Evolutionary conservation across 2,797 vertebrate genomes (phyloP).

Genomic region (Pempheris klunzingeri): DNA sequence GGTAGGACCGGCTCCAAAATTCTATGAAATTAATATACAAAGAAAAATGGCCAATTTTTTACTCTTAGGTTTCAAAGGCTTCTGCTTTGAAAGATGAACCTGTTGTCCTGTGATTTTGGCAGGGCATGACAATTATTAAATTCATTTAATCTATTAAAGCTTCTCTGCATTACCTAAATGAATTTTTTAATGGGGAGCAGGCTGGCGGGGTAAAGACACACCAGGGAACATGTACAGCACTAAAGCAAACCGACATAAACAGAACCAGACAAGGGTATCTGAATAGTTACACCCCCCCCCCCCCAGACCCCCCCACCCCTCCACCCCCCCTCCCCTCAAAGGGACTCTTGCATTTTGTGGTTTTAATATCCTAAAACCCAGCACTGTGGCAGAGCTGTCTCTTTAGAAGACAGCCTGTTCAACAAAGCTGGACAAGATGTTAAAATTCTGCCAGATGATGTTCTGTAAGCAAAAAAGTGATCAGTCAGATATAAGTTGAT

Average conservation of each 20-base stretch:
- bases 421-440: conserved; percentile 53
- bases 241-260: conserved; percentile 71
- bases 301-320: too few relatives aligned
- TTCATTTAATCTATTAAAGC: conserved; percentile 83
- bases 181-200: conserved; percentile 75
- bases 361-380: conserved; percentile 72
- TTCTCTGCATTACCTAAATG: conserved; percentile 82
- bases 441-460: conserved; percentile 34
- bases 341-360: conserved; percentile 58
- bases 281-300: conserved; percentile 58
- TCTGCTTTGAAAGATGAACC: conserved; percentile 78
- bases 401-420: conserved; percentile 52
- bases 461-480: not conserved
- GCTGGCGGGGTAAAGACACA: conserved; percentile 59
- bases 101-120: conserved; percentile 72
- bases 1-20: conserved; percentile 53
- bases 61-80: conserved; percentile 68
- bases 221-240: conserved; percentile 60
- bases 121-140: conserved; percentile 79
- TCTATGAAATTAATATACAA: conserved; percentile 66
- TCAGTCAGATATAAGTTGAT: conserved; percentile 26
- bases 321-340: too few relatives aligned
- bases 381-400: conserved; percentile 24
- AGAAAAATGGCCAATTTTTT: conserved; percentile 55
- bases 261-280: conserved; percentile 68